A percentile compares a stretch with the other conserved stretches of the same genome.
Conservation (phyloP, 2,113 vertebrate species). For the Corvus moneduloides region DNA sequence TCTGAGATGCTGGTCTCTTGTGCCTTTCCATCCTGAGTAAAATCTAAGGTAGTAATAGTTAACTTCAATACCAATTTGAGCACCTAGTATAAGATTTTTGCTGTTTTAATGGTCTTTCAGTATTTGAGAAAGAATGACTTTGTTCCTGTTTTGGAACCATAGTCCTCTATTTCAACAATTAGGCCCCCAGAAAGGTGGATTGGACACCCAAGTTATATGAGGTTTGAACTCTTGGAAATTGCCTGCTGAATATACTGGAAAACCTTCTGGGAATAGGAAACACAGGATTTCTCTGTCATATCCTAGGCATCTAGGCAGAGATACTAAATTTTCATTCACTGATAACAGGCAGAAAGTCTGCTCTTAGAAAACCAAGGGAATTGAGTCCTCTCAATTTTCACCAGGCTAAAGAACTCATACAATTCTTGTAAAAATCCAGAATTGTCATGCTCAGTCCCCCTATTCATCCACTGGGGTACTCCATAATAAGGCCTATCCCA, state of each 20-base stretch:
- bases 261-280: not conserved
- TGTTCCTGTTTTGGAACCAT: not conserved
- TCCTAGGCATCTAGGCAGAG: not conserved
- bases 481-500: not conserved
- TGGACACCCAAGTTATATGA: not conserved
- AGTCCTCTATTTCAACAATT: not conserved
- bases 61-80: not conserved
- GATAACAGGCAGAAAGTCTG: not conserved
- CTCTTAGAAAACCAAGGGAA: not conserved
- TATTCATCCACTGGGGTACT: not conserved
- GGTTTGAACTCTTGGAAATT: not conserved
- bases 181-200: not conserved
- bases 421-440: not conserved
- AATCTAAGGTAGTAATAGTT: not conserved
- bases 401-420: not conserved
- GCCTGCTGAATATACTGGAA: not conserved
- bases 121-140: not conserved
- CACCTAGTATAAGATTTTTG: not conserved
- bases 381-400: not conserved
- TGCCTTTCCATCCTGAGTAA: not conserved
- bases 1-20: not conserved
- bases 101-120: not conserved
- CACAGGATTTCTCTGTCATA: not conserved
- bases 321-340: not conserved
- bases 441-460: not conserved